Conservation (phyloP, 2,113 vertebrate species). For the Paracyprichromis sp. region DNA sequence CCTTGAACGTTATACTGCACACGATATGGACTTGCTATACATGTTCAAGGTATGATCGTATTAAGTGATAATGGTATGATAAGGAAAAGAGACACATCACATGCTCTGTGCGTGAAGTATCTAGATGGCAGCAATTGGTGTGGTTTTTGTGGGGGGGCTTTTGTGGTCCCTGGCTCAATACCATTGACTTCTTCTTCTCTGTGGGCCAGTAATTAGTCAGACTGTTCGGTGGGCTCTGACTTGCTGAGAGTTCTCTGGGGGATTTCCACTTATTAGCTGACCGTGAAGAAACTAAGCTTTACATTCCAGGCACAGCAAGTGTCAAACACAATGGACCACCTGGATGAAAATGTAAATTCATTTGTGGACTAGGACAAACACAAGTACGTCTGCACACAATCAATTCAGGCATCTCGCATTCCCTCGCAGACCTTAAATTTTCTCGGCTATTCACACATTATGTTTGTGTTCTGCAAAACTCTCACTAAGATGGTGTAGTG, state of each 20-base stretch:
- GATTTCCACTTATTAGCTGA: slow-evolving; percentile 14
- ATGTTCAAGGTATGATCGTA: background rate
- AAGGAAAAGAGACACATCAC: background rate
- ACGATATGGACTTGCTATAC: background rate
- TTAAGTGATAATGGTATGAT: background rate
- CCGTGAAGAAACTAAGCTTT: background rate
- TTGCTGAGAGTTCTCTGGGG: slow-evolving; percentile 5
- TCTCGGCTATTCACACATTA: slow-evolving; percentile 18
- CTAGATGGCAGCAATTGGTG: background rate
- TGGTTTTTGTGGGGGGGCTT: background rate
- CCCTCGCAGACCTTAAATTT: background rate
- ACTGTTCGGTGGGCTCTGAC: slow-evolving; percentile 15
- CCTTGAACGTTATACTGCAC: background rate
- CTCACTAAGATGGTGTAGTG: background rate
- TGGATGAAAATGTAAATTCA: slow-evolving; percentile 7
- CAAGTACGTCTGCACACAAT: background rate
- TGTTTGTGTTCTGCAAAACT: slow-evolving; percentile 1
- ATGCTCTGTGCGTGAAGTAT: background rate
- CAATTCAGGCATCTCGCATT: background rate
- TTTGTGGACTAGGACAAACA: background rate
- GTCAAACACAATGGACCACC: background rate
- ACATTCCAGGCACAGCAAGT: background rate
- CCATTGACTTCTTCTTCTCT: slow-evolving; percentile 27
- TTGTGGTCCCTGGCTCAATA: slow-evolving; percentile 23
- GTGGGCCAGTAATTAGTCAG: slow-evolving; percentile 37